Evolutionary conservation across 2,888 invertebrate genomes (phyloP).

Genomic region (Agonopterix alstromeriana): DNA sequence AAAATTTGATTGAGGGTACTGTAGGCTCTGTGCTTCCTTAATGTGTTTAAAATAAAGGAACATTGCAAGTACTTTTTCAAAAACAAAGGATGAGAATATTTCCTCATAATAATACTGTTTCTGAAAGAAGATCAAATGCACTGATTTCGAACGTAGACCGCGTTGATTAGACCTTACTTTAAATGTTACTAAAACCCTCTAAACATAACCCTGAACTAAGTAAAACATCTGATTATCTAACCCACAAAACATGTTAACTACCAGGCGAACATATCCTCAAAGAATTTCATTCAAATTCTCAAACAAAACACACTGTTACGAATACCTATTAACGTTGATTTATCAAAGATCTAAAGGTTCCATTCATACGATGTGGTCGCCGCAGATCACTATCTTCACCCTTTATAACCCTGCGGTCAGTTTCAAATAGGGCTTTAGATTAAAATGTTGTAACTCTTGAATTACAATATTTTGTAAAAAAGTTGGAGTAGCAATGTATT

Average conservation of each 20-base stretch:
- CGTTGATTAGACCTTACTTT: too few species aligned
- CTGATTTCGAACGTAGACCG: too few species aligned
- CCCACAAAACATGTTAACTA: slow-evolving; percentile 2
- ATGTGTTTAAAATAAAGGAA: too few species aligned
- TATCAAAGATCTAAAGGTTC: slow-evolving; percentile 33
- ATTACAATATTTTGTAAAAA: background rate
- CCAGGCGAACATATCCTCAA: slow-evolving; percentile 1
- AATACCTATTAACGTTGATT: slow-evolving; percentile 30
- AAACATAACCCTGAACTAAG: too few species aligned
- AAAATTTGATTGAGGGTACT: too few species aligned
- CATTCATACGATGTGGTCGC: slow-evolving; percentile 28
- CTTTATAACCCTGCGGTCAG: slow-evolving; percentile 27
- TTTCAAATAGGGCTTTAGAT: slow-evolving; percentile 13
- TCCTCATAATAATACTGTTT: too few species aligned
- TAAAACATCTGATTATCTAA: background rate
- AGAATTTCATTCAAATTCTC: background rate
- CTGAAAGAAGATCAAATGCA: too few species aligned
- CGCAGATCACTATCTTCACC: slow-evolving; percentile 31
- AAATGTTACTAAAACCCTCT: too few species aligned
- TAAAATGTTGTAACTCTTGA: background rate
- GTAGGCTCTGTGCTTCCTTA: too few species aligned
- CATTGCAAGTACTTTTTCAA: too few species aligned
- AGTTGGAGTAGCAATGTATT: too few species aligned
- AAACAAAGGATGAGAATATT: too few species aligned
- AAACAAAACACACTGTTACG: slow-evolving; percentile 7